Evolutionary conservation across 2,113 vertebrate species (phyloP), one percentile per base, ranked within the genome.

Genomic region (Suricata suricatta): DNA sequence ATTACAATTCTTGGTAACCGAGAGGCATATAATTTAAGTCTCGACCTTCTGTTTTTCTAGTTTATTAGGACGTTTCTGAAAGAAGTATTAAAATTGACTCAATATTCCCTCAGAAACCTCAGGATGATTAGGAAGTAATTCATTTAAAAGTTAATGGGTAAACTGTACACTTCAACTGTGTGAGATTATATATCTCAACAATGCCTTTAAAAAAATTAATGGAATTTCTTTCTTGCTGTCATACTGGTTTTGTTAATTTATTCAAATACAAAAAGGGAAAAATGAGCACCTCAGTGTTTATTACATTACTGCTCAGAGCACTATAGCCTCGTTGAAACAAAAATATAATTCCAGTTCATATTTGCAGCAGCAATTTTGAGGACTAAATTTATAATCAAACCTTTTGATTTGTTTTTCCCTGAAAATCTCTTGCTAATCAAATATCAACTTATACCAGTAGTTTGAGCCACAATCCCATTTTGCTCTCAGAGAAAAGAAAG

Each of bases 221-320:
- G 19, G 68, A 81, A 95, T 98, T 98, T 98, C 83, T 92, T 98
- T 96, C 92, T 94, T 82, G 35, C 90, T 98, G 84, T 98, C 96
- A 96, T 84, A 95, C 63, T 97, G 52, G 71, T 97, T 98, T 98
- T 93, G 98, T 97, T 98, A 98, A 98, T 98, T 98, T 97, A 98
- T 92, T 97, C 95, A 98, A 97, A 90, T 74, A 90, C 17, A 97
- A 23, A 44, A 41, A 98, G 54, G 77, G 91, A 98, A 97, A 98
- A 98, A 35, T 38, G 90, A 98, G 84, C 71, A 19, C 88, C 57
- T 96, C 29, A n/a, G 13, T 54, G 25, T 95, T 98, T 95, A 96
- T 89, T 97, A 97, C 52, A 95, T 38, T 38, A 83, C 89, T 94
- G 95, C 29, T 7, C 41, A 4, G 64, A 69, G 90, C 84, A 93